A percentile compares a stretch with the other conserved stretches of the same genome.
phyloP scores from a whole-genome alignment of 2,113 vertebrate genomes.

The Ceyx cyanopectus region DNA sequence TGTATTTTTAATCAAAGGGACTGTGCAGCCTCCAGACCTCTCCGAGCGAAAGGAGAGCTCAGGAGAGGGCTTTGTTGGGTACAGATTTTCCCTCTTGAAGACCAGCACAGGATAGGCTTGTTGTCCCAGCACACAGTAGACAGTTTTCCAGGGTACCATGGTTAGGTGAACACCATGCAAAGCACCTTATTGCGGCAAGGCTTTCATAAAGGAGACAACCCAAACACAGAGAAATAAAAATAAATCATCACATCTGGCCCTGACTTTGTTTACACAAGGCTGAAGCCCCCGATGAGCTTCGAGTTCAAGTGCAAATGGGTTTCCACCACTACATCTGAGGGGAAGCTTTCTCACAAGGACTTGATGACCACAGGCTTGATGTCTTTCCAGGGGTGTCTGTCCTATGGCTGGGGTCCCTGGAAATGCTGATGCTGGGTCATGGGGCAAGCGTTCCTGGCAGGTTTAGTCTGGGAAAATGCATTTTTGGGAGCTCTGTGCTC shows the following conservation, averaged over 20 bases:
- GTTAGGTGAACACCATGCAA: neutral
- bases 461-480: conserved; percentile 61
- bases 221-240: conserved; percentile 57
- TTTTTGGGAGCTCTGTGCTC: conserved; percentile 49
- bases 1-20: neutral
- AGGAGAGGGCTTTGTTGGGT: neutral
- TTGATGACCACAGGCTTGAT: conserved; percentile 46
- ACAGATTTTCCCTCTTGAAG: neutral
- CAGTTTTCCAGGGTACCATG: neutral
- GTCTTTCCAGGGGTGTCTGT: conserved; percentile 49
- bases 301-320: neutral
- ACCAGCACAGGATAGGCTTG: neutral
- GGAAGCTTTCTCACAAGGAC: conserved; percentile 62
- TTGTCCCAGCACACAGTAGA: neutral
- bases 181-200: neutral
- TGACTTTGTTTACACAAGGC: conserved; percentile 42
- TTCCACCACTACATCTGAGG: conserved; percentile 21
- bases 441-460: conserved; percentile 62
- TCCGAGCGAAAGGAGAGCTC: neutral
- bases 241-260: neutral
- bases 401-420: conserved; percentile 28
- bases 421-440: neutral
- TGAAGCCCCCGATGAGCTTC: neutral
- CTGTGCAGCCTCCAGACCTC: neutral
- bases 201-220: conserved; percentile 26